These are phyloP conservation scores for Oreamnos americanus DNA, from an alignment of 2,113 vertebrate genomes.

Conservation along the genomic window DNA sequence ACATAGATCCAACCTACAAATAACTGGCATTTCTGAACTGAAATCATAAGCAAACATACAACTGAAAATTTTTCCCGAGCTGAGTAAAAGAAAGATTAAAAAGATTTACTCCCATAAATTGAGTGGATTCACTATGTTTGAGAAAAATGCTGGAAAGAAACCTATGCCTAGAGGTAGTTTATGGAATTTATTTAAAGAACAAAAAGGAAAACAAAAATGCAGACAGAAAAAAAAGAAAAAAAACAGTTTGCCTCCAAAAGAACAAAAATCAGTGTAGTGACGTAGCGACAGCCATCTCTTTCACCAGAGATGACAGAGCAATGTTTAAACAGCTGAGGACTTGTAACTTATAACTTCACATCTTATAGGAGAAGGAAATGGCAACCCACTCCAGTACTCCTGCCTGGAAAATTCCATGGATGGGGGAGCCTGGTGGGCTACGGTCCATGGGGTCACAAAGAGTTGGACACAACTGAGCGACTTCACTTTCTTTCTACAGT, in stretches of 20 bases:
- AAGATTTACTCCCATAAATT: neutral
- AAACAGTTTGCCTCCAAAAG: neutral
- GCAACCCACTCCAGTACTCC: neutral
- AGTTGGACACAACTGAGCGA: neutral
- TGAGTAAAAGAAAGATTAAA: neutral
- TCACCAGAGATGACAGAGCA: neutral
- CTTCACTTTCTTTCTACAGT: neutral
- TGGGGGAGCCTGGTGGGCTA: neutral
- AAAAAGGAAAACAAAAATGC: neutral
- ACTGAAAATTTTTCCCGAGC: neutral
- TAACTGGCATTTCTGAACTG: neutral
- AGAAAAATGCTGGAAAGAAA: conserved; percentile 3
- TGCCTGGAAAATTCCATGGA: neutral
- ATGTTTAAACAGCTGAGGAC: neutral
- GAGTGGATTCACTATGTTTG: neutral
- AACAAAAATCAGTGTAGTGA: neutral
- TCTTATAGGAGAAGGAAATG: neutral
- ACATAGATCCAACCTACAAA: neutral
- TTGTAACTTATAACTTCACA: neutral
- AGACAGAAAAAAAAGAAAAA: neutral
- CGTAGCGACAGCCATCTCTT: neutral
- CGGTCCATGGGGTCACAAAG: neutral
- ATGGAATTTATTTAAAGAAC: neutral
- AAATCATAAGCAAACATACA: neutral
- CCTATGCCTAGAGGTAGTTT: neutral